Base-by-base conservation (phyloP, 2,888 invertebrate species). In the Taenaris catops region DNA sequence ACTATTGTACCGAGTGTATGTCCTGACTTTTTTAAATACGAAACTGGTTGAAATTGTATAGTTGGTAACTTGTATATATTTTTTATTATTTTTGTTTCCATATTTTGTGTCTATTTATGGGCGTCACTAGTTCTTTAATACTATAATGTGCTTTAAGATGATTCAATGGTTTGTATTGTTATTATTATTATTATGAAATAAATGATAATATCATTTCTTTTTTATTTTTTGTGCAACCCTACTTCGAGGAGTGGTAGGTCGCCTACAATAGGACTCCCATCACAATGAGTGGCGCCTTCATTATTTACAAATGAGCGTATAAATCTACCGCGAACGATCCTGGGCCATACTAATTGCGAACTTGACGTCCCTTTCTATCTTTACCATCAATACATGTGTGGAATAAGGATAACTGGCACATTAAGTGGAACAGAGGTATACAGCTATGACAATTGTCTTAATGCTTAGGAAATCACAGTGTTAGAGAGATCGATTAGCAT, bases 261-360 rank as follows among this genome's bases (percentile, higher is more conserved):
- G 71, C 52, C 63, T 52, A 73, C 73, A 80, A 79, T 80, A 63
- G 65, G 51, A 63, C 63, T 70, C 60, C 70, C 66, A 79, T 81
- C 65, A 74, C 76, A 76, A 81, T 76, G 76, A 78, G 73, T 76
- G 84, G 84, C 84, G 81, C 80, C 80, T 74, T 69, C 75, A 78
- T 79, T 76, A 80, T 78, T 73, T 75, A 78, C 78, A 78, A 80
- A 81, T 80, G 79, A 76, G 63, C 59, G 75, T 64, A 78, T 83
- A 76, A 78, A 76, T 80, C 76, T 74, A 61, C 56, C 58, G 55
- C 49, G 68, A 75, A 72, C 65, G 65, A 71, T 69, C 60, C 59
- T 51, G 58, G 61, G 55, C 56, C 57, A 56, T 53, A 60, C 59
- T 66, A 69, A 69, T 68, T 63, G 61, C 58, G 44, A 51, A 38